Percentiles rank a stretch among this genome's conserved stretches.
phyloP scores from a whole-genome alignment of 30 jellyfish, hydroid and myxozoan species.

The Phacellophora camtschatica region DNA sequence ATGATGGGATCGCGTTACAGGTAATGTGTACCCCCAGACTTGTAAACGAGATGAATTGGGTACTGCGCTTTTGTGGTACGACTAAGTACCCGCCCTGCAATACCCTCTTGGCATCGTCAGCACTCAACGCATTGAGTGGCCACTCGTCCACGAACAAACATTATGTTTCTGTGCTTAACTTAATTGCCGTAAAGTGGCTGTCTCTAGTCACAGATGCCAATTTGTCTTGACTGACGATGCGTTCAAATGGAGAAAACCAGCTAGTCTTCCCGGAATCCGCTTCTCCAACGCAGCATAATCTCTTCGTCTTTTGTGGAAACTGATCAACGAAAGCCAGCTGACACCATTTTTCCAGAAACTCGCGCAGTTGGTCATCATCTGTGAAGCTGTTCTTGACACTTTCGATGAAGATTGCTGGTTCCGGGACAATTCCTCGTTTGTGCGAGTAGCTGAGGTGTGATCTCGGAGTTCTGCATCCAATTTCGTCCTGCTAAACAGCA shows the following conservation, averaged over 20 bases:
- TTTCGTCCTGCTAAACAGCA: not conserved
- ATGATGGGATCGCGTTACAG: constrained; percentile 1
- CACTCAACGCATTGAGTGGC: not conserved
- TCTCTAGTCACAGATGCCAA: too few relatives aligned
- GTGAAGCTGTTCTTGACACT: constrained; percentile 8
- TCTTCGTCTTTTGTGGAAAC: constrained; percentile 19
- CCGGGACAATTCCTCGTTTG: not conserved
- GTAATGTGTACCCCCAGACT: too few relatives aligned
- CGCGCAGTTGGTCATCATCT: not conserved
- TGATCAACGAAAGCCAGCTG: constrained; percentile 17
- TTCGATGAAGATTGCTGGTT: not conserved
- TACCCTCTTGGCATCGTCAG: constrained; percentile 9
- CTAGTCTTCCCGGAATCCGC: constrained; percentile 55
- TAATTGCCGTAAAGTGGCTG: too few relatives aligned
- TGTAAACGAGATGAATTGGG: not conserved
- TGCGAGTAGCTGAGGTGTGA: not conserved
- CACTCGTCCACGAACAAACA: too few relatives aligned
- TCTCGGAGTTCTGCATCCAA: not conserved
- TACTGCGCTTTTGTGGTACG: constrained; percentile 21
- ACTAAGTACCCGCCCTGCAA: constrained; percentile 19
- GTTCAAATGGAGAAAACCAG: constrained; percentile 54
- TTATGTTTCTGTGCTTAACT: too few relatives aligned
- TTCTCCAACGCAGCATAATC: constrained; percentile 42
- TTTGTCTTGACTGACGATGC: not conserved
- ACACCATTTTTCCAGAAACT: not conserved